A percentile compares a stretch with the other conserved stretches of the same genome.
Evolutionary conservation across 2,797 vertebrate genomes (phyloP).

Genomic region (Rhinella marina): DNA sequence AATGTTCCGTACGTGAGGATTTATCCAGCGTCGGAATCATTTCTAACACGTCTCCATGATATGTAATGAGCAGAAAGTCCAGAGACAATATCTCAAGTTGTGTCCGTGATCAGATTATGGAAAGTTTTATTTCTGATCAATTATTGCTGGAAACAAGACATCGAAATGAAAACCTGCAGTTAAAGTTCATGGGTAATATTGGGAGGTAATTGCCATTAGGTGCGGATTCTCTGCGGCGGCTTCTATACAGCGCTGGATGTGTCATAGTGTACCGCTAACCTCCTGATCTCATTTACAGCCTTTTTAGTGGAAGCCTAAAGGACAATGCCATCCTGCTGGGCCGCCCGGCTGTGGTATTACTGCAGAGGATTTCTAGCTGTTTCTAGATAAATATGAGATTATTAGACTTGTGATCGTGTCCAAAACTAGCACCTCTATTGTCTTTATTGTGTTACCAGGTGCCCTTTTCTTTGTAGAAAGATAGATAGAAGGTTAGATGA

Average conservation of each 20-base stretch:
- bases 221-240: neutral
- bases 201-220: neutral
- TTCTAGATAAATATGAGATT: neutral
- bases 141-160: neutral
- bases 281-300: constrained; percentile 39
- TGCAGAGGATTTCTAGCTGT: neutral
- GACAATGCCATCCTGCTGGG: neutral
- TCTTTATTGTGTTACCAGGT: too few relatives aligned
- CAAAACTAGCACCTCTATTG: too few relatives aligned
- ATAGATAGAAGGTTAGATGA: too few relatives aligned
- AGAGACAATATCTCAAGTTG: neutral
- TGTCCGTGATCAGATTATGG: neutral
- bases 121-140: neutral
- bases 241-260: neutral
- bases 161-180: neutral
- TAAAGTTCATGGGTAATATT: neutral
- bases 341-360: neutral
- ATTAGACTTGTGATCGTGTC: too few relatives aligned
- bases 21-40: neutral
- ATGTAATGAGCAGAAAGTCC: neutral
- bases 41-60: neutral
- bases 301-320: neutral
- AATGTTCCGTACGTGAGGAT: constrained; percentile 9
- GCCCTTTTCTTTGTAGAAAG: too few relatives aligned
- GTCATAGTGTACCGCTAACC: constrained; percentile 7